phyloP scores from a whole-genome alignment of 2,797 vertebrate species.

The Enteromius paludinosus region DNA sequence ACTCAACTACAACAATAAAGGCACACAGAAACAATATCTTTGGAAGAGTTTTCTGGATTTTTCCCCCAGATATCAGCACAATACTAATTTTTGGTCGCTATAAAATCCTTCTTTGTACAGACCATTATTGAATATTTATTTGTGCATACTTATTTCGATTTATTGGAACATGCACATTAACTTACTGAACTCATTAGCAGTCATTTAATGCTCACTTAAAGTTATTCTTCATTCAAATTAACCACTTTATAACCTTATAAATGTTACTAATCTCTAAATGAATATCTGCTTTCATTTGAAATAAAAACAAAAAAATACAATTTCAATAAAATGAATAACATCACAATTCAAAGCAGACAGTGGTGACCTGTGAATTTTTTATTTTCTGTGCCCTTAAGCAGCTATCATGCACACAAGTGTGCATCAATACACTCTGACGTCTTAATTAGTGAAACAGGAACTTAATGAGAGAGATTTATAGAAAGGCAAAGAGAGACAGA shows the following conservation, averaged over 20 bases:
- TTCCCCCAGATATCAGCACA: too few relatives aligned
- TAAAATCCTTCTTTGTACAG: background rate
- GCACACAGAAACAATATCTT: too few relatives aligned
- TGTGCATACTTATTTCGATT: background rate
- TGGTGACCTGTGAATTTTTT: background rate
- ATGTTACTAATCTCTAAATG: background rate
- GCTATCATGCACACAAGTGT: background rate
- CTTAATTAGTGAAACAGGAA: conserved; percentile 29
- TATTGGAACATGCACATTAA: background rate
- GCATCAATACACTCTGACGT: conserved; percentile 14
- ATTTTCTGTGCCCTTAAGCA: conserved; percentile 7
- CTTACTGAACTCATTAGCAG: too few relatives aligned
- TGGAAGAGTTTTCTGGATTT: too few relatives aligned
- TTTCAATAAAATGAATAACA: background rate
- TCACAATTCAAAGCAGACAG: background rate
- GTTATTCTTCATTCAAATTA: background rate
- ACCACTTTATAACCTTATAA: background rate
- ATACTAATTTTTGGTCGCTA: too few relatives aligned
- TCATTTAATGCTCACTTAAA: background rate
- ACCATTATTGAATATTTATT: background rate
- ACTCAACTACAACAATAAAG: too few relatives aligned
- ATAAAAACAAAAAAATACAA: background rate
- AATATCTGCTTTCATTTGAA: background rate
- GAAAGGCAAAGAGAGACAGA: conserved; percentile 39
- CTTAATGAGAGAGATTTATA: conserved; percentile 12